Conservation (phyloP, 2,888 invertebrate genomes). For the Glyphotaelius pellucidus region DNA sequence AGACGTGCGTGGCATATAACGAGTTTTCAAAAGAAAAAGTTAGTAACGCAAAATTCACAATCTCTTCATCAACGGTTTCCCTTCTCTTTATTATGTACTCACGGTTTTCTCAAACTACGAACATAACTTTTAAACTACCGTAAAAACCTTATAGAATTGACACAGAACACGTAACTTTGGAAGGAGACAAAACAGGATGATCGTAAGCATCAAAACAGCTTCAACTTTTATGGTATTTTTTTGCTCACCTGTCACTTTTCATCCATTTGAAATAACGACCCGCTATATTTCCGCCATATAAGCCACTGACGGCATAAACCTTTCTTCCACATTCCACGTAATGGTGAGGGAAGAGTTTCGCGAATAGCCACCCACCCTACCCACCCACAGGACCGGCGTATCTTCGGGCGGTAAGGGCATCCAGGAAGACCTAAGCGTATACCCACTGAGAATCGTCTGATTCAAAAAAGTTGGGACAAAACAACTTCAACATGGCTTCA, state of each 20-base stretch:
- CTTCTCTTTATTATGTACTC: neutral
- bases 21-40: neutral
- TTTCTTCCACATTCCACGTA: constrained; percentile 18
- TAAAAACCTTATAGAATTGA: neutral
- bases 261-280: constrained; percentile 26
- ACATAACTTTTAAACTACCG: neutral
- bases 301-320: neutral
- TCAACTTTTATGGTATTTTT: constrained; percentile 4
- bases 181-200: neutral
- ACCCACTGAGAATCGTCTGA: neutral
- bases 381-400: neutral
- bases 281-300: constrained; percentile 29
- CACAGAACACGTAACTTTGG: neutral
- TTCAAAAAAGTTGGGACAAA: neutral
- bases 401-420: neutral
- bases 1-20: neutral
- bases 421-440: neutral
- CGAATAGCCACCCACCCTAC: neutral
- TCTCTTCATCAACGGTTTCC: neutral
- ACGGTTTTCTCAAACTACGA: neutral
- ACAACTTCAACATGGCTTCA: neutral
- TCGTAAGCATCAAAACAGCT: neutral
- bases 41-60: neutral
- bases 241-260: constrained; percentile 36
- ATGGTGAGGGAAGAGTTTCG: neutral